phyloP scores from a whole-genome alignment of 92 coral and sea anemone genomes.

The Heteractis magnifica region DNA sequence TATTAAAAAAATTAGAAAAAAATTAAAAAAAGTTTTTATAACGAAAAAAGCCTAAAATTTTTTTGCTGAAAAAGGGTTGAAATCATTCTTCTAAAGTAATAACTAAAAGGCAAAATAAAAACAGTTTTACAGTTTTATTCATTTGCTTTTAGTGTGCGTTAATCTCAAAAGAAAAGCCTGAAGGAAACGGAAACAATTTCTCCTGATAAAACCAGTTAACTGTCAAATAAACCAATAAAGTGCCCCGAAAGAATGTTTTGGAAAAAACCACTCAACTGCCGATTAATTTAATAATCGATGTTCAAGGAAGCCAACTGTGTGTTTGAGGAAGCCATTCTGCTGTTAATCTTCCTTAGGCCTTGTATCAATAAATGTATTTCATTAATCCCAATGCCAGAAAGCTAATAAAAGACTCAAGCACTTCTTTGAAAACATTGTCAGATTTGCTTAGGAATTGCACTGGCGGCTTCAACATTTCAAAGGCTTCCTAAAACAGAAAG shows the following conservation, averaged over 20 bases:
- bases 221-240: slow-evolving; percentile 6
- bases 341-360: slow-evolving; percentile 9
- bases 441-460: not conserved
- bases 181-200: not conserved
- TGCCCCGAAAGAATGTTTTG: not conserved
- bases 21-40: too few relatives aligned
- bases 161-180: not conserved
- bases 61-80: not conserved
- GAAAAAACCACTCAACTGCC: slow-evolving; percentile 2
- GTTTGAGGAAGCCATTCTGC: slow-evolving; percentile 12
- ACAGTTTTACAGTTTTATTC: not conserved
- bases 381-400: not conserved
- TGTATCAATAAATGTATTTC: not conserved
- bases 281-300: slow-evolving; percentile 7
- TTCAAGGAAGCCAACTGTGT: not conserved
- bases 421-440: not conserved
- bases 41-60: too few relatives aligned
- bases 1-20: not conserved
- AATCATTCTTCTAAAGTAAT: too few relatives aligned
- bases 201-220: slow-evolving; percentile 3
- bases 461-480: not conserved
- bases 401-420: not conserved
- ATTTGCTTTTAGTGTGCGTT: not conserved
- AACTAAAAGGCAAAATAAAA: too few relatives aligned
- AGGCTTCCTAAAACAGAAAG: not conserved